Conservation (phyloP, 2,888 invertebrate genomes). For the Epinotia nisella region DNA sequence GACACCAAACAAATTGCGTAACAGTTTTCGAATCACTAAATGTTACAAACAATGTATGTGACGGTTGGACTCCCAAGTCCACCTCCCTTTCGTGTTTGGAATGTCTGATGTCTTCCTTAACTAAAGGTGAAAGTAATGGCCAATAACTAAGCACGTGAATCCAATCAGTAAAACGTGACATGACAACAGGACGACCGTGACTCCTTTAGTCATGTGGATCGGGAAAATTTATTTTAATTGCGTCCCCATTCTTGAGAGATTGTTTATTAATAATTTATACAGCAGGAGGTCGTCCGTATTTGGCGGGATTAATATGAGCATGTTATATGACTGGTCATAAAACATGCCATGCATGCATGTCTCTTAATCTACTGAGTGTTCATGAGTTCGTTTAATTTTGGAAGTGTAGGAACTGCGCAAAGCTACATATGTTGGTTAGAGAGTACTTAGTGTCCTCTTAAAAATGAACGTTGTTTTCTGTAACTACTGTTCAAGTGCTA, state of each 20-base stretch:
- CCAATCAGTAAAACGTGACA: conserved; percentile 53
- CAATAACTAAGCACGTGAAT: conserved; percentile 55
- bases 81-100: conserved; percentile 61
- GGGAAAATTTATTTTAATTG: conserved; percentile 27
- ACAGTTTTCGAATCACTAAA: conserved; percentile 55
- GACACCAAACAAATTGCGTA: conserved; percentile 43
- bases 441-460: background rate
- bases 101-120: conserved; percentile 58
- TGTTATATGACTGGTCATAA: conserved; percentile 1
- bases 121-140: conserved; percentile 69
- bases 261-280: conserved; percentile 20
- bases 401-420: background rate
- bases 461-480: background rate
- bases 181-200: conserved; percentile 1
- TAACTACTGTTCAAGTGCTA: no score
- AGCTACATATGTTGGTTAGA: no score
- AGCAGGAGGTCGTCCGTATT: conserved; percentile 11
- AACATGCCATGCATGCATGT: no score
- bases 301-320: conserved; percentile 5
- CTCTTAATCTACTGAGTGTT: no score
- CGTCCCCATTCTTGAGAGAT: conserved; percentile 20
- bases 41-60: conserved; percentile 58
- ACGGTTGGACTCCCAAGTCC: conserved; percentile 60
- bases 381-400: background rate
- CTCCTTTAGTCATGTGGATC: conserved; percentile 5